phyloP scores from a whole-genome alignment of 2,113 vertebrate species.

The Silurus asotus region DNA sequence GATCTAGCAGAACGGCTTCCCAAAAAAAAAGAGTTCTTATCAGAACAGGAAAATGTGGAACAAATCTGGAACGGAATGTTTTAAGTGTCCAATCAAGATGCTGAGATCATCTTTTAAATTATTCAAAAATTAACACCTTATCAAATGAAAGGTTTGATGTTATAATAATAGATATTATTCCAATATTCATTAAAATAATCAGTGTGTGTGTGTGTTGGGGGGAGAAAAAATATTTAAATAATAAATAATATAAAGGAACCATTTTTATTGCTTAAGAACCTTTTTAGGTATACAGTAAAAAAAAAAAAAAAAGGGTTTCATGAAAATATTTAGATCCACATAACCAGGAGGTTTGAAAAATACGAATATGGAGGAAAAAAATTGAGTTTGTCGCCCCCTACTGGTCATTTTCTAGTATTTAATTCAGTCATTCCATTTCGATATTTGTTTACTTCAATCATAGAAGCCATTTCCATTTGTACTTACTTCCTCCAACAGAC shows the following conservation, averaged over 20 bases:
- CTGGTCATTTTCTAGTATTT: background rate
- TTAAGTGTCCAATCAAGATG: too few species aligned
- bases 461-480: background rate
- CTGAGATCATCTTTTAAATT: too few species aligned
- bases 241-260: background rate
- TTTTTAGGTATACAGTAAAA: too few species aligned
- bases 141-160: too few species aligned
- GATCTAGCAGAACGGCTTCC: too few species aligned
- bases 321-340: background rate
- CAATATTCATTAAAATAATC: too few species aligned
- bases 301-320: background rate
- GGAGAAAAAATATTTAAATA: background rate
- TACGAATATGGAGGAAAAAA: background rate
- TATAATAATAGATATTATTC: too few species aligned
- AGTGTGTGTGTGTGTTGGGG: background rate
- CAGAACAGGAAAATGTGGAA: too few species aligned
- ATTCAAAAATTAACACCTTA: too few species aligned
- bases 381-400: conserved; percentile 3
- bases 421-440: background rate
- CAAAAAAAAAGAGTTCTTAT: too few species aligned
- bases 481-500: background rate
- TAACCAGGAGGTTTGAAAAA: background rate
- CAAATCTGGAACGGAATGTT: too few species aligned
- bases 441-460: background rate
- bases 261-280: conserved; percentile 12